Conservation (phyloP, 30 jellyfish, hydroid and myxozoan species). For the Mastigias papua region DNA sequence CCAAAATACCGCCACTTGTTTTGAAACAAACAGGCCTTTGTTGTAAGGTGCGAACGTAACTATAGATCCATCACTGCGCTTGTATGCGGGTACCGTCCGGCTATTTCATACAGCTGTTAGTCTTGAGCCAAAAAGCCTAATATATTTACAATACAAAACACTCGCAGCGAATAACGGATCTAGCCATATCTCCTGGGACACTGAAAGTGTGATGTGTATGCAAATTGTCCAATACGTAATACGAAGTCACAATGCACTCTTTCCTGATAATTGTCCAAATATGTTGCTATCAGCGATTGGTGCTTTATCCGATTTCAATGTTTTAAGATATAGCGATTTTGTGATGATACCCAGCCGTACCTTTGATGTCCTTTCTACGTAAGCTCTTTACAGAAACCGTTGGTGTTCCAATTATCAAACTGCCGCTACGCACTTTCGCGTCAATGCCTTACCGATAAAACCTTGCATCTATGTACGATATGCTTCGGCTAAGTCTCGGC, state of each 20-base stretch:
- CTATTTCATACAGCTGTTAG: conserved; percentile 48
- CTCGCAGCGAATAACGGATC: neutral
- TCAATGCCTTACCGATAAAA: conserved; percentile 6
- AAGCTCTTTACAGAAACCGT: neutral
- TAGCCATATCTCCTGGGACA: conserved; percentile 13
- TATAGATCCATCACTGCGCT: conserved; percentile 18
- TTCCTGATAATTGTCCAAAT: conserved; percentile 35
- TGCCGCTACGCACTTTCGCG: neutral
- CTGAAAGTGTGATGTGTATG: conserved; percentile 21
- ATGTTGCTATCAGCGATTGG: neutral
- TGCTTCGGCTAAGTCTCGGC: neutral
- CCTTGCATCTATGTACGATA: conserved; percentile 35
- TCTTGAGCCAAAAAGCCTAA: conserved; percentile 13
- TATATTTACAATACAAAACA: conserved; percentile 36
- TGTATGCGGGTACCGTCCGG: conserved; percentile 16
- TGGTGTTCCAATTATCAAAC: neutral
- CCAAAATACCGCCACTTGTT: conserved; percentile 62
- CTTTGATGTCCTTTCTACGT: conserved; percentile 9
- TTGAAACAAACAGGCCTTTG: conserved; percentile 40
- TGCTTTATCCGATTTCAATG: conserved; percentile 29
- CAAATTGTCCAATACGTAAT: conserved; percentile 13
- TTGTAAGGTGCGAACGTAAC: conserved; percentile 61
- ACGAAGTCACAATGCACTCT: conserved; percentile 7
- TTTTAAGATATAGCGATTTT: neutral
- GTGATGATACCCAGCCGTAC: neutral